Evolutionary conservation across 2,888 invertebrate genomes (phyloP).

Genomic region (Macrosiphum euphorbiae): DNA sequence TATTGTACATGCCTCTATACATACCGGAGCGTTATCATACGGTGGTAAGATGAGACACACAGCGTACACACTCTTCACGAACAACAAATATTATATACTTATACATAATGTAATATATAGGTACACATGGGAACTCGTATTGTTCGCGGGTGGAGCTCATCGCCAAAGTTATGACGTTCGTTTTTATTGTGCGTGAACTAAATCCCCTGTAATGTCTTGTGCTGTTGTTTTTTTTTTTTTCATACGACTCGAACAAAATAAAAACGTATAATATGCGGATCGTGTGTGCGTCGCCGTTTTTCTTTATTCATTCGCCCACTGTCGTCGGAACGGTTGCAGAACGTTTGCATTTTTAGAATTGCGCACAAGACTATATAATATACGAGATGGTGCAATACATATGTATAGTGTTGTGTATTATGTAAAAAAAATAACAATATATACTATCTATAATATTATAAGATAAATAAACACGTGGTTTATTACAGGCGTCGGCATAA

Average conservation of each 20-base stretch:
- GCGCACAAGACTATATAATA: background rate
- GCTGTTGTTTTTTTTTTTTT: slow-evolving; percentile 30
- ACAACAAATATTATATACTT: background rate
- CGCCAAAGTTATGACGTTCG: slow-evolving; percentile 29
- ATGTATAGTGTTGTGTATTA: no score
- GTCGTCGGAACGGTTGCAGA: slow-evolving; percentile 11
- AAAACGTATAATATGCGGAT: background rate
- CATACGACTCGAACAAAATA: slow-evolving; percentile 2
- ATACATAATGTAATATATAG: background rate
- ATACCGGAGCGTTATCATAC: background rate
- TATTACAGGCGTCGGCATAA: background rate
- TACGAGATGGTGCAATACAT: background rate
- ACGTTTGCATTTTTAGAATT: slow-evolving; percentile 26
- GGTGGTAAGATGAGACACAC: slow-evolving; percentile 17
- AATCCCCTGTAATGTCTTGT: background rate
- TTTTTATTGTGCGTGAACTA: slow-evolving; percentile 45
- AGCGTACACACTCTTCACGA: background rate
- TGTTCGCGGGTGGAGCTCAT: background rate
- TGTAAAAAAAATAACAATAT: background rate
- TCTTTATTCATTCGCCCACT: background rate
- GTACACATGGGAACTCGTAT: background rate
- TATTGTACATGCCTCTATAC: background rate
- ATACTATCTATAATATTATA: background rate
- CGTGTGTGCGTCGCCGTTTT: background rate
- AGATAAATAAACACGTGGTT: slow-evolving; percentile 10